phyloP scores from a whole-genome alignment of 2,113 vertebrate genomes.

The Protobothrops flavoviridis region DNA sequence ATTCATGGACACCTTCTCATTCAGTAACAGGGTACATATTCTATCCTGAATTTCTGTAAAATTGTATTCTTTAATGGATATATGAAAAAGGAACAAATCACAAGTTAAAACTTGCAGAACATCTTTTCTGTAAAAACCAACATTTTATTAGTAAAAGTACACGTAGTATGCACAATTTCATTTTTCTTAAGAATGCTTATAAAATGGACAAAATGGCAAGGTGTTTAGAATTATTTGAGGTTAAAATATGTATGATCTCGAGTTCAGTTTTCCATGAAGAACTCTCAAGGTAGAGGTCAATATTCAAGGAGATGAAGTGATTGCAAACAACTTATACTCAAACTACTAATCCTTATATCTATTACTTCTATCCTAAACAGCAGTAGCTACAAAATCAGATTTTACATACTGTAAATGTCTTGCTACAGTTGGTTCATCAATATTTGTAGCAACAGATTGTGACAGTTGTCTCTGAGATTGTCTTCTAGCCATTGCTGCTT shows the following conservation, averaged over 20 bases:
- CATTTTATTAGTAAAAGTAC: not conserved
- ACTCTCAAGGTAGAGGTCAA: not conserved
- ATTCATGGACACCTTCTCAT: not conserved
- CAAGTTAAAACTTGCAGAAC: not conserved
- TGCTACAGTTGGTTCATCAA: not conserved
- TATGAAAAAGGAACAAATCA: not conserved
- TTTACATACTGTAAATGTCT: not conserved
- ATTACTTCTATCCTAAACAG: not conserved
- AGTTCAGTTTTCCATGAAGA: not conserved
- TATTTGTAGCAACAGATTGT: not conserved
- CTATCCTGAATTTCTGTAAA: slow-evolving; percentile 21
- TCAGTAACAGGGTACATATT: slow-evolving; percentile 13
- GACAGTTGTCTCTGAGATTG: not conserved
- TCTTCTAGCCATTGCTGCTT: not conserved
- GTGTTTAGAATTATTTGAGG: not conserved
- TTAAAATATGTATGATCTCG: not conserved
- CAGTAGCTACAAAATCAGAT: not conserved
- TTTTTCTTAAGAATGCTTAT: not conserved
- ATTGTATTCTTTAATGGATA: not conserved
- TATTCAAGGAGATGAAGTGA: not conserved
- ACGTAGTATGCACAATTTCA: not conserved
- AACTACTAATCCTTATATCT: not conserved
- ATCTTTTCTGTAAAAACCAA: not conserved
- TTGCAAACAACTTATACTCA: not conserved
- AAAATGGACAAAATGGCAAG: not conserved